phyloP scores from a whole-genome alignment of 2,797 vertebrate species.

The Pantherophis vulpinus region DNA sequence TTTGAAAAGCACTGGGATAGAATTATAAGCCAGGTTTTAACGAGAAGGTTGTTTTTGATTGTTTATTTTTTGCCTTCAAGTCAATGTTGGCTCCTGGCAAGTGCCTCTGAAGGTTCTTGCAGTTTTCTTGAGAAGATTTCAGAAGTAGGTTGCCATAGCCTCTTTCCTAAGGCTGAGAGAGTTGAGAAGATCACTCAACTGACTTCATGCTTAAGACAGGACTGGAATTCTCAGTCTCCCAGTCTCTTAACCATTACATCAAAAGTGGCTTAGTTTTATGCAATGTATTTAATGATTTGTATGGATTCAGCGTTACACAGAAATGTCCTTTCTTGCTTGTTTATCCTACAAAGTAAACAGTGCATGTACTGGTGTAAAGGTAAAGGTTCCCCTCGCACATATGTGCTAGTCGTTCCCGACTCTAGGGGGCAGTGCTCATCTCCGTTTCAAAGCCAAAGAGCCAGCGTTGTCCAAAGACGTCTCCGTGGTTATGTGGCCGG shows the following conservation, averaged over 20 bases:
- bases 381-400: too few species aligned
- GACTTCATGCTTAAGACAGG: neutral
- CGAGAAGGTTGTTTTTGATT: neutral
- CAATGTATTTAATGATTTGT: neutral
- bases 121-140: neutral
- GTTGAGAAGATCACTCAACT: neutral
- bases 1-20: neutral
- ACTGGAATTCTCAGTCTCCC: neutral
- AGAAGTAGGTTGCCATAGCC: neutral
- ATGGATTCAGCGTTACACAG: neutral
- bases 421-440: too few species aligned
- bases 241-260: neutral
- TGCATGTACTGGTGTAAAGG: too few species aligned
- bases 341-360: neutral
- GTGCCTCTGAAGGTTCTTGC: too few species aligned
- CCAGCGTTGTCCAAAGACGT: too few species aligned
- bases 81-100: too few species aligned
- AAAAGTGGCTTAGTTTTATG: neutral
- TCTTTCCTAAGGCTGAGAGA: neutral
- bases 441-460: too few species aligned
- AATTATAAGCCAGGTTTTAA: neutral
- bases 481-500: too few species aligned
- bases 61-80: neutral
- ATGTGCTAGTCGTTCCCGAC: too few species aligned
- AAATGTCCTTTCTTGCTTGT: neutral